Conservation (phyloP, 2,888 invertebrate species). For the Mechanitis messenoides region DNA sequence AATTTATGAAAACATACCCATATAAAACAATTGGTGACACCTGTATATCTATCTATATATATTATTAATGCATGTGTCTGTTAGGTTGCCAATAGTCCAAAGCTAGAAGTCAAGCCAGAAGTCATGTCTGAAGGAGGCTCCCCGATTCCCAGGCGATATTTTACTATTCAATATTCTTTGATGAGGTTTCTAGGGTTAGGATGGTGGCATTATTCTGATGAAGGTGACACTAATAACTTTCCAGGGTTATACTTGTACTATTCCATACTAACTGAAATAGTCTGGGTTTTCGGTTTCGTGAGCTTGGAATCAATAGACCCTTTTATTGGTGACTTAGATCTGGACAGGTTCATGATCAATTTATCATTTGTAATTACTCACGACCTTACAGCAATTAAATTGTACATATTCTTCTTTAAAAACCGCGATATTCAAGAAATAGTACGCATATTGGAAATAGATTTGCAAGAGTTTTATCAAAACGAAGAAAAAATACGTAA, state of each 20-base stretch:
- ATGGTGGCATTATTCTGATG: slow-evolving; percentile 71
- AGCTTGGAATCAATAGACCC: slow-evolving; percentile 68
- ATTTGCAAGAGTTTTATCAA: slow-evolving; percentile 57
- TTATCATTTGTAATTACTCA: slow-evolving; percentile 70
- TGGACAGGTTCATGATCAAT: slow-evolving; percentile 69
- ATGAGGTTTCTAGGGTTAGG: slow-evolving; percentile 61
- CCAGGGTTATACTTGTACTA: slow-evolving; percentile 61
- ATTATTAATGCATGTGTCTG: neutral
- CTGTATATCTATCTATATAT: neutral
- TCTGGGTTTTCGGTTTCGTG: slow-evolving; percentile 67
- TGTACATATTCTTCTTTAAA: slow-evolving; percentile 64
- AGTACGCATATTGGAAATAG: slow-evolving; percentile 57
- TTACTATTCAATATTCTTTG: slow-evolving; percentile 54
- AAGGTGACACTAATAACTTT: slow-evolving; percentile 55
- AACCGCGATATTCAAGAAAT: slow-evolving; percentile 62
- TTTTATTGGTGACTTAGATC: slow-evolving; percentile 64
- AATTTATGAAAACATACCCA: neutral
- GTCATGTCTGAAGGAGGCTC: slow-evolving; percentile 9
- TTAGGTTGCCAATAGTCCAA: neutral
- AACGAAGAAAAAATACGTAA: slow-evolving; percentile 47
- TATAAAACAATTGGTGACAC: neutral
- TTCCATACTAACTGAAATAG: slow-evolving; percentile 54
- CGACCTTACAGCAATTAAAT: slow-evolving; percentile 62
- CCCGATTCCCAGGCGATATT: slow-evolving; percentile 47
- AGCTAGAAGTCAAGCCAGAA: neutral